Evolutionary conservation across 2,888 invertebrate genomes (phyloP), one percentile per base, ranked within the genome.

Genomic region (Clostera curtula): DNA sequence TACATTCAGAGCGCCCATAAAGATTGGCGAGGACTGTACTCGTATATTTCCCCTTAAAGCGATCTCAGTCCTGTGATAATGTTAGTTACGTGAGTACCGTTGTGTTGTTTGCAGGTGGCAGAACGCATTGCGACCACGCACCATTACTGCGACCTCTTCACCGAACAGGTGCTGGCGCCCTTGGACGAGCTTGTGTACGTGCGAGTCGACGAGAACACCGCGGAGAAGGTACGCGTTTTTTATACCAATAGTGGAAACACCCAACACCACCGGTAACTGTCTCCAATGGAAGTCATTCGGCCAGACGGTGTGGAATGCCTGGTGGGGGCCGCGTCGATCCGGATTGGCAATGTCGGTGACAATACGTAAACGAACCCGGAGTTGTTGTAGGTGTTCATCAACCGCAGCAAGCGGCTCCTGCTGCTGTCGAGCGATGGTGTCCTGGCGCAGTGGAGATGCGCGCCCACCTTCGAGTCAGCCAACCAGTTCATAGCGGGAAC

Each of bases 91-190:
- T n/a, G n/a, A n/a, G n/a, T n/a, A n/a, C n/a, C n/a, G n/a, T n/a
- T n/a, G 13, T 8, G 5, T 27, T 6, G 8, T 16, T 29, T 37
- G 1, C 56, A 80, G 80, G 44, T 74, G 10, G 27, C 34, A 7
- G 47, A 57, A 37, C 23, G 27, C 2, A 43, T 68, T 0, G 32
- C 29, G 10, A 63, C 28, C 9, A 80, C 82, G 17, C 83, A 82
- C 44, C 83, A 83, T 50, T 82, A 77, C 58, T 71, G 72, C 54
- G 82, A 56, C 44, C 42, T 83, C 18, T 82, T 83, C 63, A 63
- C 79, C 6, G 71, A 73, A 1, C 50, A 69, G 19, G 8, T 61
- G 27, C 49, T 82, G 36, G 69, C 75, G 31, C 76, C 79, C 24
- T 66, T 80, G 1, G 73, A 53, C 0, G 82, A 83, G 39, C 67